A percentile compares a stretch with the other conserved stretches of the same genome.
Evolutionary conservation across 2,797 vertebrate genomes (phyloP).

Genomic region (Microtus obscurus): DNA sequence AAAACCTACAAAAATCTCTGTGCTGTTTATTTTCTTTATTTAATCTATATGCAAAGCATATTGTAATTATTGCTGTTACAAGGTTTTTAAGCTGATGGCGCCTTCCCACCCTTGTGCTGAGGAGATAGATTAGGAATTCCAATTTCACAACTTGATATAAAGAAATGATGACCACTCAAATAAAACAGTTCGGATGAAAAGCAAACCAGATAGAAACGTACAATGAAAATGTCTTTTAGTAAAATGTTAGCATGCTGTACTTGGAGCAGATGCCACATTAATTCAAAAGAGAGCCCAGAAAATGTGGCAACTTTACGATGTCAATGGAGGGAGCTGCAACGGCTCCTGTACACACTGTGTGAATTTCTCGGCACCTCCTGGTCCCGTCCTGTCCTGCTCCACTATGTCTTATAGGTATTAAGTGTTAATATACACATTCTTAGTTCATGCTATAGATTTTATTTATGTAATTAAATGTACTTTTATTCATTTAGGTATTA

Average conservation of each 20-base stretch:
- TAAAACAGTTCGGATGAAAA: conserved; percentile 83
- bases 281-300: conserved; percentile 86
- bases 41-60: conserved; percentile 76
- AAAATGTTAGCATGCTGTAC: conserved; percentile 83
- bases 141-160: conserved; percentile 73
- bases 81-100: conserved; percentile 62
- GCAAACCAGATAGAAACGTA: conserved; percentile 79
- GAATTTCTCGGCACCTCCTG: conserved; percentile 67
- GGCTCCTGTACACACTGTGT: conserved; percentile 80
- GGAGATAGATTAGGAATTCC: conserved; percentile 77
- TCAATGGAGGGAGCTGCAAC: conserved; percentile 82
- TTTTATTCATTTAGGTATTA: conserved; percentile 45
- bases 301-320: conserved; percentile 85
- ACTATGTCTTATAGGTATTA: conserved; percentile 44
- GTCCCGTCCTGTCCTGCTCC: conserved; percentile 53
- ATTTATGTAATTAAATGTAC: conserved; percentile 55
- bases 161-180: conserved; percentile 84
- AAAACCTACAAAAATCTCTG: conserved; percentile 74
- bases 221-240: conserved; percentile 80
- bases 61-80: conserved; percentile 76
- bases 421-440: conserved; percentile 36
- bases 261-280: conserved; percentile 85
- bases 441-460: conserved; percentile 49
- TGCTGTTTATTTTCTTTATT: conserved; percentile 82
- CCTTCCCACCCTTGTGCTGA: conserved; percentile 48